Base-by-base conservation (phyloP, 2,113 vertebrate genomes). In the Lampris megalopsis region DNA sequence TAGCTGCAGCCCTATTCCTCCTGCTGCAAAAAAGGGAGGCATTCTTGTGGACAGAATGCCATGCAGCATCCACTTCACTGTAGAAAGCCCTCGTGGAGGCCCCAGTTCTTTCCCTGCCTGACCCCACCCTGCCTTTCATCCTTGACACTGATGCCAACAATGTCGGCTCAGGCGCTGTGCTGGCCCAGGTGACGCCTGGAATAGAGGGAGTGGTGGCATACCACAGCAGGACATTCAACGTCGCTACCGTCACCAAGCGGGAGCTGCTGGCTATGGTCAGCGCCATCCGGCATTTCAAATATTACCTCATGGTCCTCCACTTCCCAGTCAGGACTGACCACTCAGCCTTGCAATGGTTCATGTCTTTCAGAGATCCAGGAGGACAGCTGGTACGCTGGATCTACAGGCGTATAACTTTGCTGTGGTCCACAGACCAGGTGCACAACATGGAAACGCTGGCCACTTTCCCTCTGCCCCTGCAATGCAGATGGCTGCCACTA, bases 141-240 rank as follows among this genome's bases (percentile, higher is more conserved):
- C n/a, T 80, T 35, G 71, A 80, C 71, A 80, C 71, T 3, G 58
- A 80, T 9, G 59, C 70, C 4, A 69, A 58, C 11, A 40, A 52
- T n/a, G 68, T 66, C 1, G 54, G 54, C 2, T 11, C n/a, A n/a
- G 54, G 54, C 11, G 54, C n/a, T 5, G 11, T 57, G 54, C 58
- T 71, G 42, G 41, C 42, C 1, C 47, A 76, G 45, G 41, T 56
- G 35, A n/a, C 48, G 40, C 57, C 57, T 3, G 73, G 58, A 3
- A n/a, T 64, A 8, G 65, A 67, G 49, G 60, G 2, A 47, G 71
- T 71, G 8, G 66, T 83, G n/a, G 71, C 35, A 1, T 71, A 82
- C 49, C 57, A 60, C 43, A 71, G 65, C 53, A 52, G 11, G 37
- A 24, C 40, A 7, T 62, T 24, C 24, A 24, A 24, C 24, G 24